Evolutionary conservation across 1,140 invertebrate genomes (phyloP).

Genomic region (Popillia japonica): DNA sequence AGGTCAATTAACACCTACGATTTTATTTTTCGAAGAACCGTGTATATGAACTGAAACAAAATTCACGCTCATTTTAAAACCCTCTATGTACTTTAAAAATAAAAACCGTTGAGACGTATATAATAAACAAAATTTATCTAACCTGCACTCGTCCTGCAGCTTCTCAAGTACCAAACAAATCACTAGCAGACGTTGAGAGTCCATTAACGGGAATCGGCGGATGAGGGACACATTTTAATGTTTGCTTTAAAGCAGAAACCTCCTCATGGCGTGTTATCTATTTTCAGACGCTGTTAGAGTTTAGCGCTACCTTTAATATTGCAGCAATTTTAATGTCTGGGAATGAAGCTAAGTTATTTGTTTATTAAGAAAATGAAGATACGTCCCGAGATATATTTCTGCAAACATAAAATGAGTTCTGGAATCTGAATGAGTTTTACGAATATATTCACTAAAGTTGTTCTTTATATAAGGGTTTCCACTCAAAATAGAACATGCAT

Average conservation of each 20-base stretch:
- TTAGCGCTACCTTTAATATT: not conserved
- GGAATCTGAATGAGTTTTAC: no score
- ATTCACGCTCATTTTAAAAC: not conserved
- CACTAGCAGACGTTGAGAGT: constrained; percentile 4
- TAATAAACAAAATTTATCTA: constrained; percentile 12
- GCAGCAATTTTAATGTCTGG: not conserved
- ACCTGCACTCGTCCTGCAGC: not conserved
- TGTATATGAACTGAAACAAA: no score
- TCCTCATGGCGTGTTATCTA: not conserved
- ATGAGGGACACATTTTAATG: not conserved
- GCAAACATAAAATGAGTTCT: no score
- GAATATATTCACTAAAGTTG: no score
- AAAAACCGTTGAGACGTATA: not conserved
- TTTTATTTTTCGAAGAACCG: no score
- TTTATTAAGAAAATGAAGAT: no score
- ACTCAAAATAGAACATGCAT: no score
- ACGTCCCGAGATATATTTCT: no score
- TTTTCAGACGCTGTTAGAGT: not conserved
- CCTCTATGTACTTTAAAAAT: not conserved
- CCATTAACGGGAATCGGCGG: not conserved
- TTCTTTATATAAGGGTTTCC: no score
- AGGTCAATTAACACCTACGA: no score
- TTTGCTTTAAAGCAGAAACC: constrained; percentile 6
- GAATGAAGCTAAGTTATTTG: not conserved
- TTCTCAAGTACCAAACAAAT: constrained; percentile 4